Percentiles rank a stretch among this genome's conserved stretches.
phyloP scores from a whole-genome alignment of 2,797 vertebrate species.

The Ceryle rudis region DNA sequence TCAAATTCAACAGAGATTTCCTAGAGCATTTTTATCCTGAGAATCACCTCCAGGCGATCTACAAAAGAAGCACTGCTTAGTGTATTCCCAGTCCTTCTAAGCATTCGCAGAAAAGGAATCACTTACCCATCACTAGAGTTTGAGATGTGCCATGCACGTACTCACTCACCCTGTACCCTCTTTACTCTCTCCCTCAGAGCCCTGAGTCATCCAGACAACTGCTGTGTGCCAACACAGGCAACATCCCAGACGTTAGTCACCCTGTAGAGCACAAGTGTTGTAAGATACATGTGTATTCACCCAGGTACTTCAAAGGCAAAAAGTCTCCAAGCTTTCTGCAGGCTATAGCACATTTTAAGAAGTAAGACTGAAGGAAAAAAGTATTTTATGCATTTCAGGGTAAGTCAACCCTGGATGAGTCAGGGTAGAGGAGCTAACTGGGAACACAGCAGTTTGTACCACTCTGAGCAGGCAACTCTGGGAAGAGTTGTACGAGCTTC shows the following conservation, averaged over 20 bases:
- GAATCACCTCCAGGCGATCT: neutral
- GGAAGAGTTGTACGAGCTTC: neutral
- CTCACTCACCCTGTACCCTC: neutral
- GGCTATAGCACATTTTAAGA: neutral
- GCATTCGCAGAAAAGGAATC: fast-evolving
- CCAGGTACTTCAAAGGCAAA: neutral
- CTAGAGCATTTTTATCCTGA: neutral
- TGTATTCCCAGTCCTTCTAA: neutral
- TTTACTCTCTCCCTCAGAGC: neutral
- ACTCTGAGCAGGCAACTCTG: neutral
- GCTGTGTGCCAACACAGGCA: neutral
- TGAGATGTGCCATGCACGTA: neutral
- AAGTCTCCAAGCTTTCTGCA: neutral
- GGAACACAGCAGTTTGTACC: neutral
- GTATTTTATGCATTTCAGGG: neutral
- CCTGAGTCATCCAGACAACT: neutral
- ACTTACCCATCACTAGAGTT: neutral
- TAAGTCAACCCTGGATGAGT: neutral
- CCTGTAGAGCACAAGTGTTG: fast-evolving
- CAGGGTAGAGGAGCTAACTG: neutral
- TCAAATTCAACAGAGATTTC: neutral
- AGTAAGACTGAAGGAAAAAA: neutral
- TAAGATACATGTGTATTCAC: neutral
- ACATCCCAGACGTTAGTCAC: neutral
- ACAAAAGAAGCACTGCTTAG: neutral